A percentile compares a stretch with the other conserved stretches of the same genome.
Conservation (phyloP, 2,888 invertebrate genomes). For the Lydus trimaculatus region DNA sequence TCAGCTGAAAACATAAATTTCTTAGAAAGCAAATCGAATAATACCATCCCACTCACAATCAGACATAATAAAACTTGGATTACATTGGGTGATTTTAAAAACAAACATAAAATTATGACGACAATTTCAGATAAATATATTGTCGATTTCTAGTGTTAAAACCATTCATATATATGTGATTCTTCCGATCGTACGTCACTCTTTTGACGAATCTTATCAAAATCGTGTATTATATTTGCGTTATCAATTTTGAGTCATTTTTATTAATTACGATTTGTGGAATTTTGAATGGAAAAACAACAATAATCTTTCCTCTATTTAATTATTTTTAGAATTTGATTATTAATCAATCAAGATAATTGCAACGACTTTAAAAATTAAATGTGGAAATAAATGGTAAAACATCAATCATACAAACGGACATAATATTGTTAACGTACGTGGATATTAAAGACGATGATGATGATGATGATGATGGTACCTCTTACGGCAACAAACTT, state of each 20-base stretch:
- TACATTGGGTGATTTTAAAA: too few species aligned
- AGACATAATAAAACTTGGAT: too few species aligned
- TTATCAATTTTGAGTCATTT: background rate
- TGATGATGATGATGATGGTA: background rate
- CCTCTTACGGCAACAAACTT: background rate
- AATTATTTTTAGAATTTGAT: too few species aligned
- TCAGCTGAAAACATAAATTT: too few species aligned
- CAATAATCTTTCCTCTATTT: too few species aligned
- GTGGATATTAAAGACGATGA: background rate
- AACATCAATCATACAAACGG: background rate
- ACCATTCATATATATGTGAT: too few species aligned
- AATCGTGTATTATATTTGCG: background rate
- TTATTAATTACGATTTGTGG: background rate
- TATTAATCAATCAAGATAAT: too few species aligned
- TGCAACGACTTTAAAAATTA: background rate
- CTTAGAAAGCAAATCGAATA: too few species aligned
- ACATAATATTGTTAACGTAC: background rate
- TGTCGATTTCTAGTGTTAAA: background rate
- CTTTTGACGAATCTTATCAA: background rate
- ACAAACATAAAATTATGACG: background rate
- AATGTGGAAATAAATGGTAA: background rate
- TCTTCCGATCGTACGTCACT: background rate
- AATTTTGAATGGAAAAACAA: background rate
- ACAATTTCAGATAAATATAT: background rate
- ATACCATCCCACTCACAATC: too few species aligned